Evolutionary conservation across 2,888 invertebrate genomes (phyloP).

Genomic region (Dicyrtoma fusca): DNA sequence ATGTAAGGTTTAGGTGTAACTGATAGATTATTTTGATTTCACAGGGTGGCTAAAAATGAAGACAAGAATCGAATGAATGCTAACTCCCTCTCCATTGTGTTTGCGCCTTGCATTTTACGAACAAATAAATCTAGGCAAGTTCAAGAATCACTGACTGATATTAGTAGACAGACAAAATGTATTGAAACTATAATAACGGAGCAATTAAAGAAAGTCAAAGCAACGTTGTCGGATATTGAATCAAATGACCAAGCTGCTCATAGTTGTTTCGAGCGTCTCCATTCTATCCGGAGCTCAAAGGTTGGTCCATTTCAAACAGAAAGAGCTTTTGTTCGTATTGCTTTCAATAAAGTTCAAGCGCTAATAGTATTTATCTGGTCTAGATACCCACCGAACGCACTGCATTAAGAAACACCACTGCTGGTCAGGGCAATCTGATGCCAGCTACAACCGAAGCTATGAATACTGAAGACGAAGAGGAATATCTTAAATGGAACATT

Average conservation of each 20-base stretch:
- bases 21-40: background rate
- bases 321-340: background rate
- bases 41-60: slow-evolving; percentile 80
- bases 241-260: slow-evolving; percentile 84
- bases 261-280: slow-evolving; percentile 79
- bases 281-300: slow-evolving; percentile 75
- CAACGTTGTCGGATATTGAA: slow-evolving; percentile 85
- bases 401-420: background rate
- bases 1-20: too few species aligned
- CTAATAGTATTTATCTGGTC: background rate
- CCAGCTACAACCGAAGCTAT: slow-evolving; percentile 49
- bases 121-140: slow-evolving; percentile 86
- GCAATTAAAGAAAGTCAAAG: slow-evolving; percentile 80
- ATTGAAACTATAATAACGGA: slow-evolving; percentile 88
- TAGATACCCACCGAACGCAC: slow-evolving; percentile 20
- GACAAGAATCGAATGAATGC: slow-evolving; percentile 89
- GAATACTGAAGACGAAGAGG: slow-evolving; percentile 56
- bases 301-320: slow-evolving; percentile 59
- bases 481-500: slow-evolving; percentile 52
- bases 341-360: background rate
- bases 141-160: slow-evolving; percentile 88
- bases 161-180: slow-evolving; percentile 84
- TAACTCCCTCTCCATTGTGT: slow-evolving; percentile 88
- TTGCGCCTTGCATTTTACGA: slow-evolving; percentile 90
- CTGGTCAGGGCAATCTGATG: background rate